Evolutionary conservation across 2,888 invertebrate genomes (phyloP).

Genomic region (Cylindroiulus punctatus): DNA sequence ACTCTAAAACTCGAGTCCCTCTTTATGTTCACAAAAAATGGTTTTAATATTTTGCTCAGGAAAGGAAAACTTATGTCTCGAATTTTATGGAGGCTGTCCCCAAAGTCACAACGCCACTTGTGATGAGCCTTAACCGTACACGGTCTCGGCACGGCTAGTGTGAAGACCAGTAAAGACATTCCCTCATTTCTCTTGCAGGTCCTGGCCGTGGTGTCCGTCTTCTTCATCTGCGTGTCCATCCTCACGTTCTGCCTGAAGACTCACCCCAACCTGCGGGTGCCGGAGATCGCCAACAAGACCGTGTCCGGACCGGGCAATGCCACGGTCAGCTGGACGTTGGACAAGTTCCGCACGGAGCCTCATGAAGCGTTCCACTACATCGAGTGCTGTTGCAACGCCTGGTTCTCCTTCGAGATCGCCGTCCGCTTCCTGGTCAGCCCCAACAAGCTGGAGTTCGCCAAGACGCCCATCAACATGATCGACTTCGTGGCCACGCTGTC

Average conservation of each 20-base stretch:
- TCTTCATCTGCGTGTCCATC: slow-evolving; percentile 99
- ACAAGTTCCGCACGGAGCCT: slow-evolving; percentile 89
- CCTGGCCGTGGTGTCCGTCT: slow-evolving; percentile 97
- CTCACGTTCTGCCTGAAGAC: slow-evolving; percentile 99
- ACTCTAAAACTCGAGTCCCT: too few species aligned
- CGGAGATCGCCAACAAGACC: slow-evolving; percentile 84
- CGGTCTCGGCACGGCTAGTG: too few species aligned
- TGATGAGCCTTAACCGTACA: too few species aligned
- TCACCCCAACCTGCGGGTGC: slow-evolving; percentile 94
- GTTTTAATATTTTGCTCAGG: too few species aligned
- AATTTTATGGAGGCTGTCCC: too few species aligned
- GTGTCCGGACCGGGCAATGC: too few species aligned
- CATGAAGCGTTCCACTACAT: slow-evolving; percentile 98
- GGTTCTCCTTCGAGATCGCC: slow-evolving; percentile 96
- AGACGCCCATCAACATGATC: slow-evolving; percentile 96
- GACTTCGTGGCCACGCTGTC: slow-evolving; percentile 98
- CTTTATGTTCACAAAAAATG: too few species aligned
- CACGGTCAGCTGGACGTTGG: slow-evolving; percentile 82
- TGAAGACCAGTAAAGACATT: too few species aligned
- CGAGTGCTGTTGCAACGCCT: slow-evolving; percentile 97
- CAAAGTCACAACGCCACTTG: too few species aligned
- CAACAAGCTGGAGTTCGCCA: slow-evolving; percentile 92
- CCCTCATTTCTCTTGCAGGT: too few species aligned
- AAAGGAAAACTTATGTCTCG: too few species aligned
- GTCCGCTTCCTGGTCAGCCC: slow-evolving; percentile 90